Percentiles rank a stretch among this genome's conserved stretches.
phyloP scores from a whole-genome alignment of 2,113 vertebrate genomes.

The Myotis lucifugus region DNA sequence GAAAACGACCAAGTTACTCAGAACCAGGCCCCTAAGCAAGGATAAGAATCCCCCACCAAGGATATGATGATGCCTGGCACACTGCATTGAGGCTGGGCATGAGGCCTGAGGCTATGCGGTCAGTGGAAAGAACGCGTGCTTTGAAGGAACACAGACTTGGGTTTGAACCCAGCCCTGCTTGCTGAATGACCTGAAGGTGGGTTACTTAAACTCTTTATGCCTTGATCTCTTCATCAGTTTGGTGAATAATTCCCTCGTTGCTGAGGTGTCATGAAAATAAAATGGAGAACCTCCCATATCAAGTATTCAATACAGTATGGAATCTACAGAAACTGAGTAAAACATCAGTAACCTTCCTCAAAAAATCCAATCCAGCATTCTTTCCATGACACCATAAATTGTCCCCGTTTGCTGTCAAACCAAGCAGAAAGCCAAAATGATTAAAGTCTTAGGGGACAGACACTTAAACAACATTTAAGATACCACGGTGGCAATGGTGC shows the following conservation, averaged over 20 bases:
- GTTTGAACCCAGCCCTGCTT: neutral
- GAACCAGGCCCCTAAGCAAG: neutral
- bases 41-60: neutral
- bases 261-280: neutral
- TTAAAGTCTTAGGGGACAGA: neutral
- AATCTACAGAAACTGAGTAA: neutral
- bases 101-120: accelerated
- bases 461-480: neutral
- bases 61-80: neutral
- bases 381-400: neutral
- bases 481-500: accelerated
- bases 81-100: neutral
- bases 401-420: neutral
- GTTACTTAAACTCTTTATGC: neutral
- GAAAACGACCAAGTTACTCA: neutral
- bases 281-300: neutral
- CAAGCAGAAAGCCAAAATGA: neutral
- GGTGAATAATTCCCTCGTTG: neutral
- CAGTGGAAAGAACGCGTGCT: neutral
- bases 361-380: neutral
- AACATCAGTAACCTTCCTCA: neutral
- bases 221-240: neutral
- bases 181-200: neutral
- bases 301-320: neutral
- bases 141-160: neutral